Conservation (phyloP, 1,140 invertebrate genomes). For the Drosophila santomea region DNA sequence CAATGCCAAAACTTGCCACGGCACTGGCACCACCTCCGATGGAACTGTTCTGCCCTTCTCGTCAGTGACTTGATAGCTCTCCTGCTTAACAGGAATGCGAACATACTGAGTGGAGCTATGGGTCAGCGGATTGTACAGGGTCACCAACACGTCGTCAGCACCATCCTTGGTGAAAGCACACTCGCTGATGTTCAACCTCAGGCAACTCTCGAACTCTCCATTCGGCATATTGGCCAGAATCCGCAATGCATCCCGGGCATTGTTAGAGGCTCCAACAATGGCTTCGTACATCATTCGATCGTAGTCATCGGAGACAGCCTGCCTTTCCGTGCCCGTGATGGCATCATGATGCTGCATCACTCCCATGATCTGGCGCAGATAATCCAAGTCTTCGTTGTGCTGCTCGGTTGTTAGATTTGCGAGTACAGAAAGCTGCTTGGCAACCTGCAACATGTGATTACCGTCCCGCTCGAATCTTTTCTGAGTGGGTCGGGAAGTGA, state of each 20-base stretch:
- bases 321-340: constrained; percentile 95
- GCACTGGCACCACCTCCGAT: constrained; percentile 88
- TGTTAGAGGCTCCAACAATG: constrained; percentile 44
- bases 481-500: constrained; percentile 93
- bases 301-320: constrained; percentile 96
- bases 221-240: constrained; percentile 85
- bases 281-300: constrained; percentile 77
- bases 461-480: constrained; percentile 92
- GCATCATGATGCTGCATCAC: constrained; percentile 97
- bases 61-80: constrained; percentile 88
- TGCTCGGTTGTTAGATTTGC: constrained; percentile 50
- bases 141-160: constrained; percentile 88
- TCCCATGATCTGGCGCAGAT: constrained; percentile 87
- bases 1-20: constrained; percentile 86
- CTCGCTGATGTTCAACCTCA: constrained; percentile 88
- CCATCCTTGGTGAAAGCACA: constrained; percentile 84
- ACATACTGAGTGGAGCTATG: constrained; percentile 88
- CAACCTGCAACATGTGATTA: constrained; percentile 92
- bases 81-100: constrained; percentile 89
- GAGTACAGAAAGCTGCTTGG: constrained; percentile 86
- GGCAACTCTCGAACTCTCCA: constrained; percentile 86
- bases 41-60: constrained; percentile 71
- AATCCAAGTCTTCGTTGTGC: constrained; percentile 69
- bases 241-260: constrained; percentile 62
- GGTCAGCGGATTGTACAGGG: constrained; percentile 93